Conservation (phyloP, 2,888 invertebrate species). For the Fissipunctia ypsillon region DNA sequence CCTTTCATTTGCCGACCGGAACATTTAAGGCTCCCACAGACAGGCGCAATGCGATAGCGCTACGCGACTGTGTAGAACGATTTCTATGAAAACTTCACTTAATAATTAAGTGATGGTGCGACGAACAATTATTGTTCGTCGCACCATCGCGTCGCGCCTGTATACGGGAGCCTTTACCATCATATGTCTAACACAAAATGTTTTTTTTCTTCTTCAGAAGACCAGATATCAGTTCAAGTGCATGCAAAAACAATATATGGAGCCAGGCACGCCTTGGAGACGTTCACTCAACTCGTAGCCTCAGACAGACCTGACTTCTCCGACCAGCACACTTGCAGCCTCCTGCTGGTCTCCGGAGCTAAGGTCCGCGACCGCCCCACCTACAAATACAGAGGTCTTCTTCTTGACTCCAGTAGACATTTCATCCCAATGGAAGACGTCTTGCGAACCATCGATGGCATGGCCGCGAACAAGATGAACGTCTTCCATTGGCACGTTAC, state of each 20-base stretch:
- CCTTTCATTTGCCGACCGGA: not conserved
- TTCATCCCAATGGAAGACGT: slow-evolving; percentile 94
- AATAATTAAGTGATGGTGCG: too few relatives aligned
- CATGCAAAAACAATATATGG: slow-evolving; percentile 92
- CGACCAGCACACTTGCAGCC: slow-evolving; percentile 81
- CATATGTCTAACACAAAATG: not conserved
- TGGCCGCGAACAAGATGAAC: slow-evolving; percentile 97
- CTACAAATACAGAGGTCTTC: slow-evolving; percentile 95
- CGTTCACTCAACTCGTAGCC: slow-evolving; percentile 92
- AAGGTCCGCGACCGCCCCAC: slow-evolving; percentile 94
- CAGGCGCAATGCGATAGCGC: too few relatives aligned
- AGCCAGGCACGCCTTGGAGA: slow-evolving; percentile 94
- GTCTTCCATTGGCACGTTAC: slow-evolving; percentile 98
- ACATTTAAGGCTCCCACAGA: too few relatives aligned
- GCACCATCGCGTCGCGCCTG: too few relatives aligned
- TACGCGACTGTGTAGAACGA: too few relatives aligned
- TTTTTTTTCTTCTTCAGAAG: slow-evolving; percentile 77
- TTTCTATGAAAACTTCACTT: too few relatives aligned
- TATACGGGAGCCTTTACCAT: too few relatives aligned
- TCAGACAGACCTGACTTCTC: slow-evolving; percentile 76
- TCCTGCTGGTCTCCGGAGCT: slow-evolving; percentile 91
- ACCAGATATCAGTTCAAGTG: slow-evolving; percentile 89
- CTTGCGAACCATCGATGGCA: slow-evolving; percentile 94
- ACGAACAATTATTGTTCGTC: too few relatives aligned
- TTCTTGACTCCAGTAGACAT: slow-evolving; percentile 97